Evolutionary conservation across 2,888 invertebrate genomes (phyloP).

Genomic region (Tenthredo distinguenda): DNA sequence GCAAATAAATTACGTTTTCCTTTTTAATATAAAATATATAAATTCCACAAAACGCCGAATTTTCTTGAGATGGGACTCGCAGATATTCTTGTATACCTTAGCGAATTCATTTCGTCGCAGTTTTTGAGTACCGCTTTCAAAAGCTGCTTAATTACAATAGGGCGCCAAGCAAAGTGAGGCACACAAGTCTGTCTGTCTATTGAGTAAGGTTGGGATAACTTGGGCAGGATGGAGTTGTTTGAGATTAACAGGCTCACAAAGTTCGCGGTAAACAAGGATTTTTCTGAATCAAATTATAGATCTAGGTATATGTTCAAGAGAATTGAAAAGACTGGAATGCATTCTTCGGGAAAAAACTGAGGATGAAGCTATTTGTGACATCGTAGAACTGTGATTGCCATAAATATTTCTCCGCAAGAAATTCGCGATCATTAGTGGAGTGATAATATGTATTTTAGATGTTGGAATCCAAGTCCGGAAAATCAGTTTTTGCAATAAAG

Average conservation of each 20-base stretch:
- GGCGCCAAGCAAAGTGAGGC: background rate
- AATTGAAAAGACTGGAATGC: background rate
- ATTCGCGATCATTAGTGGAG: background rate
- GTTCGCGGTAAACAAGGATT: background rate
- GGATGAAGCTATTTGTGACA: background rate
- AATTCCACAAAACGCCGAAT: background rate
- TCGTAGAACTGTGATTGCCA: background rate
- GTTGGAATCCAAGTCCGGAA: background rate
- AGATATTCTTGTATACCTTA: background rate
- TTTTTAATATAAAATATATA: background rate
- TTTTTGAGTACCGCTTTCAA: background rate
- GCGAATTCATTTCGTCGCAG: background rate
- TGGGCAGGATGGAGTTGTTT: conserved; percentile 6
- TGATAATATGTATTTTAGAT: background rate
- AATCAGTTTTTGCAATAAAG: conserved; percentile 26
- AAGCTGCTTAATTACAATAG: conserved; percentile 8
- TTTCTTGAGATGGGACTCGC: background rate
- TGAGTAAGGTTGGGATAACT: conserved; percentile 6
- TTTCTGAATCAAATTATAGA: background rate
- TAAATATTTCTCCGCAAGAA: background rate
- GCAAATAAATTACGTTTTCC: conserved; percentile 5
- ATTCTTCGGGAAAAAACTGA: background rate
- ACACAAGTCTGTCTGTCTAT: background rate
- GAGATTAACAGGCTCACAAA: background rate
- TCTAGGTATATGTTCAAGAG: background rate